phyloP scores from a whole-genome alignment of 1,140 invertebrate genomes.

The Drosophila insularis region DNA sequence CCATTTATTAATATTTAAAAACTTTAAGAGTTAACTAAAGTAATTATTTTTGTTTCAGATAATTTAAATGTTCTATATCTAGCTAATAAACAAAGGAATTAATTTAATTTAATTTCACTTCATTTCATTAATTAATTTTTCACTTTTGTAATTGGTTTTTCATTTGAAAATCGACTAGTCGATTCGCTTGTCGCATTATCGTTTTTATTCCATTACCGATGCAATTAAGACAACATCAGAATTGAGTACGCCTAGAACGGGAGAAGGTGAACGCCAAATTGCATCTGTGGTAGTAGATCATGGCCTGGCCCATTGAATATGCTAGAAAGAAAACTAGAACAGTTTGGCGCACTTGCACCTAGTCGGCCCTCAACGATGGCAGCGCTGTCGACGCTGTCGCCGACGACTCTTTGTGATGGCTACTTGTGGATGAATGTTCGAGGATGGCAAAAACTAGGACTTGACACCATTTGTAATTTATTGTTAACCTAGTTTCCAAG shows the following conservation, averaged over 20 bases:
- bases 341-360: slow-evolving; percentile 61
- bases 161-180: no score
- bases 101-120: no score
- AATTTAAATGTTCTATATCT: no score
- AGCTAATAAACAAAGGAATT: no score
- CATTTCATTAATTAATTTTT: no score
- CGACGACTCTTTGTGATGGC: slow-evolving; percentile 31
- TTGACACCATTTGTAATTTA: slow-evolving; percentile 74
- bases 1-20: no score
- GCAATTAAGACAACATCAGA: neutral
- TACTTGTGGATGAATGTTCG: slow-evolving; percentile 37
- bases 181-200: no score
- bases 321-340: slow-evolving; percentile 63
- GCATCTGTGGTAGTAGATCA: slow-evolving; percentile 73
- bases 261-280: slow-evolving; percentile 22
- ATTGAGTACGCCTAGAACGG: slow-evolving; percentile 1
- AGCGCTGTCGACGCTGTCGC: neutral
- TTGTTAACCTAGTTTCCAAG: slow-evolving; percentile 71
- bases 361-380: slow-evolving; percentile 49
- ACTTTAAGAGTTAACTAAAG: no score
- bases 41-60: no score
- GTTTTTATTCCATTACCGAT: neutral
- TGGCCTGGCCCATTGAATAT: slow-evolving; percentile 68
- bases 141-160: no score
- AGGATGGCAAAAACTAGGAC: slow-evolving; percentile 65